Evolutionary conservation across 2,113 vertebrate genomes (phyloP), one percentile per base, ranked within the genome.

Genomic region (Condylura cristata): DNA sequence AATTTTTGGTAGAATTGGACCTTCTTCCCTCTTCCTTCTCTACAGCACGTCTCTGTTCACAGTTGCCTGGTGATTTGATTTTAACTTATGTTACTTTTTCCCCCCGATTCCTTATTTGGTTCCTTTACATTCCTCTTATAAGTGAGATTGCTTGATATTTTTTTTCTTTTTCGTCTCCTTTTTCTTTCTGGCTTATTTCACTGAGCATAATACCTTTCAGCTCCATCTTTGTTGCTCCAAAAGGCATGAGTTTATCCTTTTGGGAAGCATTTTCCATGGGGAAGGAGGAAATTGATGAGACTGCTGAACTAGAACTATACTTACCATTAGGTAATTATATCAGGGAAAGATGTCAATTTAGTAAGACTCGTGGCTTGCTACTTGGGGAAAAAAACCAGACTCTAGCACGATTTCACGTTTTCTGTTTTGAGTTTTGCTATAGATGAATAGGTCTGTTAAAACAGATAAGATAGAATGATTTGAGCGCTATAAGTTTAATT

Each of bases 1-100:
- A 56, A 76, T 78, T 84, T 81, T 91, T 81, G 65, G 66, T n/a
- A 12, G n/a, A n/a, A n/a, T n/a, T n/a, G n/a, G n/a, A n/a, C n/a
- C n/a, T n/a, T n/a, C n/a, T n/a, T n/a, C n/a, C n/a, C n/a, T n/a
- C n/a, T n/a, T n/a, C n/a, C n/a, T n/a, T n/a, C n/a, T n/a, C n/a
- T n/a, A n/a, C n/a, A n/a, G n/a, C n/a, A n/a, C n/a, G n/a, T n/a
- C n/a, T n/a, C n/a, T n/a, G n/a, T n/a, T n/a, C n/a, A n/a, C n/a
- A n/a, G n/a, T n/a, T n/a, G n/a, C n/a, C n/a, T n/a, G n/a, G n/a
- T n/a, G n/a, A n/a, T n/a, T n/a, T n/a, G n/a, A n/a, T n/a, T n/a
- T n/a, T n/a, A n/a, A n/a, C n/a, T n/a, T n/a, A n/a, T n/a, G n/a
- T n/a, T n/a, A n/a, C n/a, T n/a, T n/a, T n/a, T n/a, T n/a, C n/a